Evolutionary conservation across 1,140 invertebrate species (phyloP).

Genomic region (Micrasema minimum): DNA sequence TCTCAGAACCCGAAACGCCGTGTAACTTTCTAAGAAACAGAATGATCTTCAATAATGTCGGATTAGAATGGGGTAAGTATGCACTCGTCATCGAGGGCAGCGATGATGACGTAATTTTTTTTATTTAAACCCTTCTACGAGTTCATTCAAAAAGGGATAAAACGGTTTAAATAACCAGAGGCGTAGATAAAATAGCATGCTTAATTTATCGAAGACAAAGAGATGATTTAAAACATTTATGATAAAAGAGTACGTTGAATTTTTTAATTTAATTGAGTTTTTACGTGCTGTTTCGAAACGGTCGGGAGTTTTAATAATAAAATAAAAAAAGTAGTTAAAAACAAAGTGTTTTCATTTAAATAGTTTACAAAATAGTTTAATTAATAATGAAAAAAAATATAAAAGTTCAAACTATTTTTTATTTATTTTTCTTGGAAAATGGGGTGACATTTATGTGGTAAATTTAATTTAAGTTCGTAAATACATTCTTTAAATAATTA

Average conservation of each 20-base stretch:
- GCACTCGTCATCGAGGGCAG: slow-evolving; percentile 37
- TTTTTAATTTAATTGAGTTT: background rate
- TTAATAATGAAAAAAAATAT: background rate
- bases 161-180: slow-evolving; percentile 11
- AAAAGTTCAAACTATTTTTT: background rate
- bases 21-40: slow-evolving; percentile 36
- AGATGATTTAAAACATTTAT: background rate
- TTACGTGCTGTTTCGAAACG: too few relatives aligned
- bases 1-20: slow-evolving; percentile 2
- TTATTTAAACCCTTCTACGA: slow-evolving; percentile 38
- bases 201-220: background rate
- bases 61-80: slow-evolving; percentile 22
- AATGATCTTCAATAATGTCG: slow-evolving; percentile 43
- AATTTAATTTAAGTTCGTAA: background rate
- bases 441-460: background rate
- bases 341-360: too few relatives aligned
- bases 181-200: background rate
- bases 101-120: slow-evolving; percentile 37
- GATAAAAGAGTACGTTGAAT: background rate
- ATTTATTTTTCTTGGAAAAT: background rate
- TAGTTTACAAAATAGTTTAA: background rate
- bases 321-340: too few relatives aligned
- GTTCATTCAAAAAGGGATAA: slow-evolving; percentile 26
- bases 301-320: too few relatives aligned
- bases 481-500: background rate